A percentile compares a stretch with the other conserved stretches of the same genome.
phyloP scores from a whole-genome alignment of 2,797 vertebrate species.

The Coluber constrictor region DNA sequence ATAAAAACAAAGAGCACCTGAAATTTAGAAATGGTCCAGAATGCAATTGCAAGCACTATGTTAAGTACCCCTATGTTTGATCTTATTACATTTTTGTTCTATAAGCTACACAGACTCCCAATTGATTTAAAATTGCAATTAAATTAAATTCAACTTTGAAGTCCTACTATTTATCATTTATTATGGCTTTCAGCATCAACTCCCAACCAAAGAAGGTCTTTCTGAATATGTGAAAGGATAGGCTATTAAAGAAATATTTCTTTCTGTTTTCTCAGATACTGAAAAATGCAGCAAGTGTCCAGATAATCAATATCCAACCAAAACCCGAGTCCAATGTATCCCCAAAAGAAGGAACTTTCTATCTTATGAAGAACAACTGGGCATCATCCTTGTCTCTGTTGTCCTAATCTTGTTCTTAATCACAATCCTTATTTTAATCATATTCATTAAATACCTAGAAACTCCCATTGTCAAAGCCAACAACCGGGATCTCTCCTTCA shows the following conservation, averaged over 20 bases:
- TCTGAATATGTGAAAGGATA: neutral
- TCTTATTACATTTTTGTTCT: neutral
- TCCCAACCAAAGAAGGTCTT: neutral
- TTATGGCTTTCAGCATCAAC: neutral
- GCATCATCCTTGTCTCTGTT: neutral
- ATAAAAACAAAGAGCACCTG: neutral
- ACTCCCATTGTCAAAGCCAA: neutral
- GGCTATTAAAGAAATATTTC: neutral
- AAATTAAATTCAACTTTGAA: neutral
- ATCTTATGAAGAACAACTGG: neutral
- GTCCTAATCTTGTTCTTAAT: neutral
- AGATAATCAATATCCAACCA: neutral
- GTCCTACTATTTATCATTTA: neutral
- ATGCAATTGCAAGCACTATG: neutral
- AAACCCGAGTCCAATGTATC: neutral
- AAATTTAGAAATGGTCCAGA: neutral
- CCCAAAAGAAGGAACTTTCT: neutral
- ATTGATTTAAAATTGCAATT: neutral
- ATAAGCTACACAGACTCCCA: neutral
- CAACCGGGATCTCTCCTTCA: neutral
- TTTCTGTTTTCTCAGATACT: neutral
- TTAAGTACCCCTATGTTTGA: neutral
- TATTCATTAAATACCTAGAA: neutral
- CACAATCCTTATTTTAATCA: neutral
- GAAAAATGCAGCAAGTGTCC: neutral